Conservation (phyloP, 2,888 invertebrate species). For the Philereme transversata region DNA sequence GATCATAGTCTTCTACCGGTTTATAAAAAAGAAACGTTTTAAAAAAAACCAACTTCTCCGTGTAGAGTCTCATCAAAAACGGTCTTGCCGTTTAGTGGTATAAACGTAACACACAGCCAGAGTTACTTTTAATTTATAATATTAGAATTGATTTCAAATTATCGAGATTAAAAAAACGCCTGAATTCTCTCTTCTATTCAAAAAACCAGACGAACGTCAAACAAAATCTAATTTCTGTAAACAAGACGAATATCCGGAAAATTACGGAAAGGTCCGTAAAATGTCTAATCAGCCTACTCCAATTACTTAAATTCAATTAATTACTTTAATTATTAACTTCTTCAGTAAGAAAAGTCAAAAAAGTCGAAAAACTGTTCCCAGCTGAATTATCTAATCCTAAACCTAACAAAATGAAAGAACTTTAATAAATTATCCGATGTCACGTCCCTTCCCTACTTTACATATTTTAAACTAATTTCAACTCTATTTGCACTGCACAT, state of each 20-base stretch:
- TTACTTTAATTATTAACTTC: slow-evolving; percentile 31
- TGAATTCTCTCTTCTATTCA: not conserved
- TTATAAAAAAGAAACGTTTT: too few relatives aligned
- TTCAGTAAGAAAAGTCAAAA: slow-evolving; percentile 40
- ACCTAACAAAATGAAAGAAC: slow-evolving; percentile 51
- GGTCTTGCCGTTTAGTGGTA: too few relatives aligned
- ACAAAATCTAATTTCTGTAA: slow-evolving; percentile 36
- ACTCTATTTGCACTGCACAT: slow-evolving; percentile 12
- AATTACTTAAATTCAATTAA: too few relatives aligned
- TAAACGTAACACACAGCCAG: too few relatives aligned
- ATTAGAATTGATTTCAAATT: too few relatives aligned
- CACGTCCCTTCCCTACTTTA: slow-evolving; percentile 38
- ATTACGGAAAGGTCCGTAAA: slow-evolving; percentile 38
- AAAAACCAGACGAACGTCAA: slow-evolving; percentile 21
- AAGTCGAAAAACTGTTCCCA: slow-evolving; percentile 38
- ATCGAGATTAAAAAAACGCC: too few relatives aligned
- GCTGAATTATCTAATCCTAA: slow-evolving; percentile 47
- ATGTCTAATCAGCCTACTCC: slow-evolving; percentile 59
- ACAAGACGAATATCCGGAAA: slow-evolving; percentile 38
- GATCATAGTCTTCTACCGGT: too few relatives aligned
- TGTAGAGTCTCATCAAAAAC: too few relatives aligned
- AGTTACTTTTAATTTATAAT: too few relatives aligned
- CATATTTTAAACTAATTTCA: slow-evolving; percentile 15
- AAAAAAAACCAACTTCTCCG: too few relatives aligned
- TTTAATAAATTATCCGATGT: slow-evolving; percentile 66